These are phyloP conservation scores for zebrafish (Danio rerio) DNA, from an alignment of 2,113 vertebrate species.

Conservation along the genomic window DNA sequence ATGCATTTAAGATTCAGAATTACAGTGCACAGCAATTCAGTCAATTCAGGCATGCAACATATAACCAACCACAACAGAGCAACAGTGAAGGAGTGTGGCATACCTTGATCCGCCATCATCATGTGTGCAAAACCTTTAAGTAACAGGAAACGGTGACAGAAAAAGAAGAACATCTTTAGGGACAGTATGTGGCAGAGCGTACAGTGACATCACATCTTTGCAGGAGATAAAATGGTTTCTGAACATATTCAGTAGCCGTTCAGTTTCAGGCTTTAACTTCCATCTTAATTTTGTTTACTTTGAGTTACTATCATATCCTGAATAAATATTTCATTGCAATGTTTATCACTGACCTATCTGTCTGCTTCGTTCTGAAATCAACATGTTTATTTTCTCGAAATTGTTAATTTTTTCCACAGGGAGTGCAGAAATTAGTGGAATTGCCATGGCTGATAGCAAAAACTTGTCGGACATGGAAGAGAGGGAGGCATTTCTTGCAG, in stretches of 20 bases:
- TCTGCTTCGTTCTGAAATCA: too few relatives aligned
- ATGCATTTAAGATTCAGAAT: conserved; percentile 17
- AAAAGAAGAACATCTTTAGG: conserved; percentile 17
- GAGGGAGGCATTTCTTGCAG: too few relatives aligned
- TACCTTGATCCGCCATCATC: conserved; percentile 99
- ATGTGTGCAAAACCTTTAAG: conserved; percentile 91
- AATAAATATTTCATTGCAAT: too few relatives aligned
- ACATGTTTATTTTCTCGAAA: too few relatives aligned
- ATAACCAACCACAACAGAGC: not conserved
- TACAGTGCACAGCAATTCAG: conserved; percentile 30
- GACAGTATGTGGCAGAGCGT: not conserved
- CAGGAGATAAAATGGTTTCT: not conserved
- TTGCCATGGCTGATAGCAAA: too few relatives aligned
- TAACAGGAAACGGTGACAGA: conserved; percentile 50
- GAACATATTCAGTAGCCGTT: not conserved
- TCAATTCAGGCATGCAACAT: conserved; percentile 16
- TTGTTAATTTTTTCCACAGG: too few relatives aligned
- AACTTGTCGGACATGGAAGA: too few relatives aligned
- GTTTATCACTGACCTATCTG: too few relatives aligned
- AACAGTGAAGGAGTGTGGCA: conserved; percentile 64
- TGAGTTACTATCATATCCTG: too few relatives aligned
- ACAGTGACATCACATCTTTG: conserved; percentile 14
- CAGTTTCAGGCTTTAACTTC: too few relatives aligned
- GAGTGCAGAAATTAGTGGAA: too few relatives aligned
- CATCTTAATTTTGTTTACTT: too few relatives aligned